Evolutionary conservation across 2,888 invertebrate species (phyloP), one percentile per base, ranked within the genome.

Genomic region (Trichacis sp.): DNA sequence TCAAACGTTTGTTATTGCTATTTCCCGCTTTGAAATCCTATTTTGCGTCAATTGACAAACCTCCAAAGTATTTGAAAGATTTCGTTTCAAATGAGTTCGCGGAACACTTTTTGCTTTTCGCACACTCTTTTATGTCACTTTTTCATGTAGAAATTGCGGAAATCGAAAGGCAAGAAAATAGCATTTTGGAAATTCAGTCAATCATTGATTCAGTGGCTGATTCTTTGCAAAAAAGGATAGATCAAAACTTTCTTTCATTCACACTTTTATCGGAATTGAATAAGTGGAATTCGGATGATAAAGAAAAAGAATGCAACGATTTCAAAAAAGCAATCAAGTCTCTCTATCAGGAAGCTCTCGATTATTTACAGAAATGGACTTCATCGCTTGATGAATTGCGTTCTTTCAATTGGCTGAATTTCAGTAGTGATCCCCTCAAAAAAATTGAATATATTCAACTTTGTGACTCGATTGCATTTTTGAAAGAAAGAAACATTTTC

Each of bases 1-100:
- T 74, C n/a, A 47, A 74, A 11, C 43, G 70, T 43, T 49, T 68
- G 52, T 50, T 71, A 29, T 38, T 69, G 50, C 49, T 73, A 48
- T 69, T 60, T 57, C 43, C 51, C 30, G 52, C 63, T 17, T 55
- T 43, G 55, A 30, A 54, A 65, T n/a, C n/a, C n/a, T n/a, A n/a
- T n/a, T n/a, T n/a, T n/a, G n/a, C n/a, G n/a, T n/a, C n/a, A n/a
- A n/a, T n/a, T n/a, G n/a, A n/a, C n/a, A n/a, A n/a, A n/a, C n/a
- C n/a, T n/a, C n/a, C n/a, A n/a, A n/a, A n/a, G n/a, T n/a, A n/a
- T n/a, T n/a, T n/a, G n/a, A n/a, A n/a, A n/a, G n/a, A n/a, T n/a
- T n/a, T n/a, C n/a, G n/a, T n/a, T n/a, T n/a, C n/a, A n/a, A n/a
- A n/a, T 56, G 60, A 68, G 45, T 53, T 64, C 19, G 45, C 58